These are phyloP conservation scores for Chymomyza fuscimana DNA, from an alignment of 2,888 invertebrate genomes.

Conservation along the genomic window DNA sequence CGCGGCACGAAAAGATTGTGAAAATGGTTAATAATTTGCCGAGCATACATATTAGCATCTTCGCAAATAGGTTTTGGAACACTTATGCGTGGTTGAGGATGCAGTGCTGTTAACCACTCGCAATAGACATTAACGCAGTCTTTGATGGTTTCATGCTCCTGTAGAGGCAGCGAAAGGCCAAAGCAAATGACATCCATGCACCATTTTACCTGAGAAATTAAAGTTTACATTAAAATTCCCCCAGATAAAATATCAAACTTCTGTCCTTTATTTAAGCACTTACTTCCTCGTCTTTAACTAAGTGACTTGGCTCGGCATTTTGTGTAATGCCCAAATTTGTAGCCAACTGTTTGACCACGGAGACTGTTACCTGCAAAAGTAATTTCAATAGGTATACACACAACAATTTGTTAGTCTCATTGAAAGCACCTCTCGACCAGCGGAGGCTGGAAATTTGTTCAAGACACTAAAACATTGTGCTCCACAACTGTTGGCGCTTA, in stretches of 20 bases:
- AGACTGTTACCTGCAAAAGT: conserved; percentile 80
- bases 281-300: conserved; percentile 92
- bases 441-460: conserved; percentile 82
- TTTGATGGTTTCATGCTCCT: conserved; percentile 95
- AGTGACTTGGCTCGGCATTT: conserved; percentile 90
- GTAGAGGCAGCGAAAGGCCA: conserved; percentile 92
- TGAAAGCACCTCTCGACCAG: conserved; percentile 81
- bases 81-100: conserved; percentile 90
- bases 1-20: conserved; percentile 97
- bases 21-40: conserved; percentile 94
- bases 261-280: conserved; percentile 1
- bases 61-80: conserved; percentile 93
- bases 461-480: conserved; percentile 82
- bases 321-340: conserved; percentile 86
- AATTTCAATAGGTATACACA: background rate
- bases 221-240: background rate
- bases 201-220: conserved; percentile 87
- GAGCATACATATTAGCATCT: conserved; percentile 93
- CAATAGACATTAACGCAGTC: conserved; percentile 98
- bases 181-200: conserved; percentile 93
- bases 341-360: conserved; percentile 83
- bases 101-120: conserved; percentile 95
- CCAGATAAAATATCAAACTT: background rate
- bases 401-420: background rate
- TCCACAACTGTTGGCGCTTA: conserved; percentile 80